A percentile compares a stretch with the other conserved stretches of the same genome.
phyloP scores from a whole-genome alignment of 2,113 vertebrate genomes.

The Cebidichthys violaceus region DNA sequence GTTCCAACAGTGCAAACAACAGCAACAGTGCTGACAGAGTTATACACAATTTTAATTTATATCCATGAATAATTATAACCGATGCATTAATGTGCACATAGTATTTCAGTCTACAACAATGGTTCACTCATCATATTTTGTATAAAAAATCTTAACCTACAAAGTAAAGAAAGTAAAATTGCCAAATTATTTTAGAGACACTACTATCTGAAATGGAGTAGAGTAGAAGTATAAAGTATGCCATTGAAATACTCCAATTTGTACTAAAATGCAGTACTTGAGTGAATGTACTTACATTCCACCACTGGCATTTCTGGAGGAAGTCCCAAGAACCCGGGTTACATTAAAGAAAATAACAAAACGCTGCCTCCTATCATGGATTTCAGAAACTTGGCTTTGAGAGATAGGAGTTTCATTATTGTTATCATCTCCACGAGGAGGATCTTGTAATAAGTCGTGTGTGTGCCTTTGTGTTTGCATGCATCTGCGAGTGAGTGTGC shows the following conservation, averaged over 20 bases:
- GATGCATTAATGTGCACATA: background rate
- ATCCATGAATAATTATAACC: too few species aligned
- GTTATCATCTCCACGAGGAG: background rate
- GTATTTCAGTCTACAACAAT: background rate
- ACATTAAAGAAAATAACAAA: background rate
- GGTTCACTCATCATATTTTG: background rate
- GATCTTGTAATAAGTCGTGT: background rate
- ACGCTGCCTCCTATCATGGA: background rate
- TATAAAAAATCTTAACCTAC: background rate
- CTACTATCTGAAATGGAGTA: background rate
- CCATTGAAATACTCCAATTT: too few species aligned
- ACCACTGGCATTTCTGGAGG: background rate
- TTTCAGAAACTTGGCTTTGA: background rate
- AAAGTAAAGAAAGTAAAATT: background rate
- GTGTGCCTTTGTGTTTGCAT: background rate
- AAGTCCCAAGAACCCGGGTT: background rate
- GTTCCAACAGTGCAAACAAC: too few species aligned
- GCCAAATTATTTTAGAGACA: background rate
- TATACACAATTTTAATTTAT: too few species aligned
- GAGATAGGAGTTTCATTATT: background rate
- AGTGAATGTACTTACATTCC: background rate
- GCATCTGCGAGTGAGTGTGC: background rate
- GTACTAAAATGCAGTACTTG: background rate
- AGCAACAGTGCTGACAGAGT: too few species aligned
- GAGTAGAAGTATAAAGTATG: too few species aligned